Evolutionary conservation across 2,888 invertebrate genomes (phyloP).

Genomic region (Coenonympha glycerion): DNA sequence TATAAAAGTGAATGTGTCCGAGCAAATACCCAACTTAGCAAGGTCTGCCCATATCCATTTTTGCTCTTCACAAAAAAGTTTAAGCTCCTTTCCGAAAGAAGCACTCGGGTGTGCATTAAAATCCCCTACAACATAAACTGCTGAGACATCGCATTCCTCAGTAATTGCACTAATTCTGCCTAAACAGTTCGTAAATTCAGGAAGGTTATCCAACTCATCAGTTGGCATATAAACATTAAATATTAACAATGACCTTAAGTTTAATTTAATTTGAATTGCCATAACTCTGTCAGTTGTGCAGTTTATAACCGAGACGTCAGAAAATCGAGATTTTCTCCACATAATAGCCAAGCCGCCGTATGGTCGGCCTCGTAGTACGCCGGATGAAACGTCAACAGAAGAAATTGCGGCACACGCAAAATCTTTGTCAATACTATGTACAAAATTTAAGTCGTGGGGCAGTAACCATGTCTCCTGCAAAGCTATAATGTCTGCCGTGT

Average conservation of each 20-base stretch:
- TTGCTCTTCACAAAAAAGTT: slow-evolving; percentile 15
- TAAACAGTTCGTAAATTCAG: slow-evolving; percentile 26
- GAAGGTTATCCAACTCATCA: slow-evolving; percentile 21
- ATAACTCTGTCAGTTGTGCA: slow-evolving; percentile 23
- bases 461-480: background rate
- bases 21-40: slow-evolving; percentile 9
- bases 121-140: too few relatives aligned
- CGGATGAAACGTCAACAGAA: slow-evolving; percentile 25
- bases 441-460: background rate
- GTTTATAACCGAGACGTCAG: slow-evolving; percentile 15
- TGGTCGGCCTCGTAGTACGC: slow-evolving; percentile 20
- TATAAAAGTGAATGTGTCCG: too few relatives aligned
- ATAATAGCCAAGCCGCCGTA: slow-evolving; percentile 29
- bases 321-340: slow-evolving; percentile 23
- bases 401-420: slow-evolving; percentile 21
- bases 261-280: slow-evolving; percentile 21
- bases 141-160: slow-evolving; percentile 15
- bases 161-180: slow-evolving; percentile 26
- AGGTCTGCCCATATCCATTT: slow-evolving; percentile 21
- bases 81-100: slow-evolving; percentile 13
- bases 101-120: too few relatives aligned
- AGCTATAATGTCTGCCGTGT: background rate
- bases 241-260: slow-evolving; percentile 16
- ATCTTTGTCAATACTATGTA: background rate
- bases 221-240: slow-evolving; percentile 29